These are phyloP conservation scores for Dendrocopos noguchii DNA, from an alignment of 2,113 vertebrate species.

Conservation along the genomic window DNA sequence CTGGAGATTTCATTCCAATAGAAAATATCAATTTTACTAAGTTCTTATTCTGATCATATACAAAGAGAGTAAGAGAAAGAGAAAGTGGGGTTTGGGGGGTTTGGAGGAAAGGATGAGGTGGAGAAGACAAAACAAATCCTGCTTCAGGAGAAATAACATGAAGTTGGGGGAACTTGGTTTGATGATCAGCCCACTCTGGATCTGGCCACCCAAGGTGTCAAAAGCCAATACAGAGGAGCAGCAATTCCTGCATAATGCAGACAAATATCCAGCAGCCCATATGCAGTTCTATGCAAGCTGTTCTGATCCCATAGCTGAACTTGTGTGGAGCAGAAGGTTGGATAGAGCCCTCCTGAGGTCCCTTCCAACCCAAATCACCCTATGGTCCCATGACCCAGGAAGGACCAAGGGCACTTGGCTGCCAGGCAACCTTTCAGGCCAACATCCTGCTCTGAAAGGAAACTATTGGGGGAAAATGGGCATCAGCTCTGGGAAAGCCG, in stretches of 20 bases:
- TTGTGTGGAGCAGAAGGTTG: background rate
- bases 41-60: background rate
- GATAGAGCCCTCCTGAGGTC: background rate
- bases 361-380: background rate
- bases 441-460: conserved; percentile 6
- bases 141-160: background rate
- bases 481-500: conserved; percentile 17
- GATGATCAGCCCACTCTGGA: background rate
- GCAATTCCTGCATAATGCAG: background rate
- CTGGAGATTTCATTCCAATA: background rate
- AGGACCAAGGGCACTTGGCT: background rate
- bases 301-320: background rate
- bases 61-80: background rate
- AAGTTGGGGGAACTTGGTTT: background rate
- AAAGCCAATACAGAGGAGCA: background rate
- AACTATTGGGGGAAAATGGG: background rate
- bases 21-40: background rate
- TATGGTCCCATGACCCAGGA: background rate
- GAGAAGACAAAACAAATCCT: background rate
- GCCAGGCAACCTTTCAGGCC: conserved; percentile 41
- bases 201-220: background rate
- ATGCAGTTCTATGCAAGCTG: background rate
- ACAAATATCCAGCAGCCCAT: background rate
- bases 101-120: background rate
- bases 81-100: too few species aligned